Evolutionary conservation across 2,888 invertebrate species (phyloP).

Genomic region (Oscheius myriophilus): DNA sequence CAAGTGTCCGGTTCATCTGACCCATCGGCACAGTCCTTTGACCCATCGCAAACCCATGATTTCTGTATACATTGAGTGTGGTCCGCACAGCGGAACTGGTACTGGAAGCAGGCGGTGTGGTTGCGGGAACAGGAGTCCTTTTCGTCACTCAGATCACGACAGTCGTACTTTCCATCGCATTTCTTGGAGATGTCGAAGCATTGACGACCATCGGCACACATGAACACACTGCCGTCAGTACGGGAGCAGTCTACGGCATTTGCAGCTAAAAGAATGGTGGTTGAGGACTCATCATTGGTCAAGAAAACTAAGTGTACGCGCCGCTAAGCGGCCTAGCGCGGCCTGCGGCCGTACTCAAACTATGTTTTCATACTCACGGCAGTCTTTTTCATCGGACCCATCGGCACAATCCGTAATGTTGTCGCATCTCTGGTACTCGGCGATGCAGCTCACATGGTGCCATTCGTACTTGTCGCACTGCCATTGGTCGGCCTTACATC

Average conservation of each 20-base stretch:
- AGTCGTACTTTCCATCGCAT: constrained; percentile 91
- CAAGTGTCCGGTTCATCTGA: constrained; percentile 72
- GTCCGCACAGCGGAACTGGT: constrained; percentile 90
- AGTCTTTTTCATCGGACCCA: constrained; percentile 89
- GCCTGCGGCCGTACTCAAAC: too few relatives aligned
- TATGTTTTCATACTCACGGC: constrained; percentile 81
- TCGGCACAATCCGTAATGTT: constrained; percentile 93
- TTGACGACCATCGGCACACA: constrained; percentile 81
- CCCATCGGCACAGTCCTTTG: constrained; percentile 87
- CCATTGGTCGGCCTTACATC: constrained; percentile 86
- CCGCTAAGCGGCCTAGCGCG: too few relatives aligned
- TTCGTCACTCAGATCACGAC: constrained; percentile 81
- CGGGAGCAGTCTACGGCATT: constrained; percentile 47
- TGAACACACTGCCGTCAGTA: constrained; percentile 76
- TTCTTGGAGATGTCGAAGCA: constrained; percentile 88
- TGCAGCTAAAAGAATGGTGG: constrained; percentile 42
- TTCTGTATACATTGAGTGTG: constrained; percentile 82
- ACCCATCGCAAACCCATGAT: constrained; percentile 74
- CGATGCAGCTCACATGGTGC: constrained; percentile 92
- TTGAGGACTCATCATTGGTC: background rate
- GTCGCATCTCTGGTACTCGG: constrained; percentile 91
- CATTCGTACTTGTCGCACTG: constrained; percentile 92
- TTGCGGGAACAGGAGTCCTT: constrained; percentile 60
- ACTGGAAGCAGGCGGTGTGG: constrained; percentile 68
- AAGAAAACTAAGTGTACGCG: background rate